A percentile compares a stretch with the other conserved stretches of the same genome.
Conservation (phyloP, 2,797 vertebrate genomes). For the Crenichthys baileyi region DNA sequence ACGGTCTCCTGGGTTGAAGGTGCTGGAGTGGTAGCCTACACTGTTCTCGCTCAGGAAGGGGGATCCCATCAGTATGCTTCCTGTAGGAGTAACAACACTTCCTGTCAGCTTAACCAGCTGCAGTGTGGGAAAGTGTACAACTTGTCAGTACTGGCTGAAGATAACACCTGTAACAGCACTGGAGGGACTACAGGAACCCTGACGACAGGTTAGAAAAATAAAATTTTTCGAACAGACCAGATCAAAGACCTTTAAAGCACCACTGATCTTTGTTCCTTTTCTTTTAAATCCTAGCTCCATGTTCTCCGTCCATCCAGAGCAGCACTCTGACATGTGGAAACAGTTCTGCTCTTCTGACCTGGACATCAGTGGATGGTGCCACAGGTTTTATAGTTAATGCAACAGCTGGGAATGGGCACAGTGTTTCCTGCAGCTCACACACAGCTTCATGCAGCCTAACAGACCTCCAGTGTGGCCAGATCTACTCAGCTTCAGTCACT, state of each 20-base stretch:
- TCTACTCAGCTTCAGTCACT: conserved; percentile 53
- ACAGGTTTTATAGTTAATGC: conserved; percentile 58
- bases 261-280: not conserved
- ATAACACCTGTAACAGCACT: conserved; percentile 71
- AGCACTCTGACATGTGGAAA: conserved; percentile 61
- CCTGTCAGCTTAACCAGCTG: conserved; percentile 69
- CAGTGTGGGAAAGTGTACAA: conserved; percentile 74
- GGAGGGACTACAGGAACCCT: conserved; percentile 39
- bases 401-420: conserved; percentile 48
- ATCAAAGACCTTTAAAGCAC: not conserved
- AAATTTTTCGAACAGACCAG: not conserved
- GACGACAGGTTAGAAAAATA: conserved; percentile 66
- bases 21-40: conserved; percentile 59
- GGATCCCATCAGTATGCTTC: conserved; percentile 39
- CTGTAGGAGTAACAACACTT: conserved; percentile 65
- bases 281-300: conserved; percentile 66
- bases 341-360: conserved; percentile 62
- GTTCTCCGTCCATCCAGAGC: conserved; percentile 59
- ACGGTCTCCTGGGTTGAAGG: conserved; percentile 69
- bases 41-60: conserved; percentile 46
- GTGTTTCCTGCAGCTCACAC: conserved; percentile 47
- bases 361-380: conserved; percentile 44
- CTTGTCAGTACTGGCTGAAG: conserved; percentile 67
- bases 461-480: conserved; percentile 66
- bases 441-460: conserved; percentile 54